Evolutionary conservation across 2,113 vertebrate genomes (phyloP), one percentile per base, ranked within the genome.

Genomic region (Rattus norvegicus): DNA sequence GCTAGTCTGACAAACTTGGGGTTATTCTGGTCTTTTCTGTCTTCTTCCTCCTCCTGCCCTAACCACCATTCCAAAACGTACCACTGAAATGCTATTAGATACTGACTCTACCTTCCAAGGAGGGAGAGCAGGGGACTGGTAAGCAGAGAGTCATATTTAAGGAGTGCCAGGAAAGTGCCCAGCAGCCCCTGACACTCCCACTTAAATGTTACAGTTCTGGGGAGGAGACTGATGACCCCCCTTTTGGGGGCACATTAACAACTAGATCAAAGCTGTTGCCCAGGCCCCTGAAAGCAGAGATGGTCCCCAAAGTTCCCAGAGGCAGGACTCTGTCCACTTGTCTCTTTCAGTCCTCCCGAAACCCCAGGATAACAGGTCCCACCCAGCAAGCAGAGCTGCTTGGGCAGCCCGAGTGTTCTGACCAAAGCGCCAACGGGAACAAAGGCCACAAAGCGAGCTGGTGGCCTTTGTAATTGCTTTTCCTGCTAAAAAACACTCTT

Each of bases 401-500:
- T 19, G 70, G 54, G 43, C 61, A 0, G 54, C 95, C 91, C 43
- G 69, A 0, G 39, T 33, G 63, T 88, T 65, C 96, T 43, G 77
- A 93, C 77, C 76, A 11, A 90, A 92, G 88, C 81, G 19, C 94
- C 97, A 93, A n/a, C 17, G 14, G 84, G 39, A 86, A 95, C 92
- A 91, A 96, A 97, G 95, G 89, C 67, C 17, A 85, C 94, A 95
- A 95, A 92, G 95, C 36, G 0, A 72, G 84, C 54, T 17, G 19
- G 72, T 67, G 67, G 94, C 88, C 92, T 96, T 96, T 90, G 81
- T 86, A 4, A 73, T 92, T 69, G 9, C 67, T 22, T 33, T 85
- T 91, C 65, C 83, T 93, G 95, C 92, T 88, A 43, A 80, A 59
- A 90, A 95, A 94, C 63, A 79, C 39, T 47, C 87, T 87, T 95